These are phyloP conservation scores for Condylura cristata DNA, from an alignment of 2,113 vertebrate genomes.

Conservation along the genomic window DNA sequence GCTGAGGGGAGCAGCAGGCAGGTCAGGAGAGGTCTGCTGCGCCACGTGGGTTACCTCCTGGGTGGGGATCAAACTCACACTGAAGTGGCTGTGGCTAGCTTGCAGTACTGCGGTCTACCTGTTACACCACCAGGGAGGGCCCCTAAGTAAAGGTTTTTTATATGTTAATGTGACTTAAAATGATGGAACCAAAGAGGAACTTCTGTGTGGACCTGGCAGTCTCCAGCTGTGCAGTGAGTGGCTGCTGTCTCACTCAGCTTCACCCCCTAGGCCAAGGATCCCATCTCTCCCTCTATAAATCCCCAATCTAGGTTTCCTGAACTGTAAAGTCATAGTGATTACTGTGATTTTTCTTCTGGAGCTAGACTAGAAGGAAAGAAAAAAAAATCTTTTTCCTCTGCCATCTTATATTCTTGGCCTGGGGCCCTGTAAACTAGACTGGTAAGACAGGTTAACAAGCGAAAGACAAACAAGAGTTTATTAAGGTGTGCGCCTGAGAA, in stretches of 20 bases:
- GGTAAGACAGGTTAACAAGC: background rate
- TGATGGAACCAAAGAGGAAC: background rate
- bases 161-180: background rate
- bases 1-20: too few species aligned
- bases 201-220: background rate
- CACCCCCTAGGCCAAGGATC: background rate
- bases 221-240: background rate
- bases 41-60: too few species aligned
- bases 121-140: too few species aligned
- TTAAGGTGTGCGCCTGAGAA: background rate
- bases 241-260: background rate
- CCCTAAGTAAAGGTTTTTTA: constrained; percentile 6
- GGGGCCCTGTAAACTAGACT: background rate
- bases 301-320: background rate
- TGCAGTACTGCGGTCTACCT: too few species aligned
- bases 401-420: background rate
- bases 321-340: background rate
- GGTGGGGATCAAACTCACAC: too few species aligned
- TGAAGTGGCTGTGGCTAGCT: too few species aligned
- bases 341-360: background rate
- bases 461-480: background rate
- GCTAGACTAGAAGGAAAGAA: background rate
- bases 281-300: background rate
- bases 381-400: background rate
- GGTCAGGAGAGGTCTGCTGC: too few species aligned